Conservation (phyloP, 2,888 invertebrate species). For the Drosophila prolongata region DNA sequence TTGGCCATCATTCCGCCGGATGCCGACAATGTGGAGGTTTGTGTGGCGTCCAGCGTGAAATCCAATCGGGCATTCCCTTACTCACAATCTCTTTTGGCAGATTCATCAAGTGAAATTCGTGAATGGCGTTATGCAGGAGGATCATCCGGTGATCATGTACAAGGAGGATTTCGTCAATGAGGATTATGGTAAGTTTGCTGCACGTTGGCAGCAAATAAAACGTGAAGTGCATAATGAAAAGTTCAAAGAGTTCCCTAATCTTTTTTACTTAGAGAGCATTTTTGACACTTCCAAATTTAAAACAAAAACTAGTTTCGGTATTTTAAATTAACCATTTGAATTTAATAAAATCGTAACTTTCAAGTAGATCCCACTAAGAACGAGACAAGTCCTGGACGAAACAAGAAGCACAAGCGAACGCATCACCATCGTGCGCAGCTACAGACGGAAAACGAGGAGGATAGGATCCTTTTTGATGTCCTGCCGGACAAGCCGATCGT, state of each 20-base stretch:
- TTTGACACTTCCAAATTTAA: no score
- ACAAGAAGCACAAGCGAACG: constrained; percentile 57
- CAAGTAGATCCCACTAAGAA: constrained; percentile 67
- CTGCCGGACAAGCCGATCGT: constrained; percentile 73
- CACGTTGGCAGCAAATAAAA: no score
- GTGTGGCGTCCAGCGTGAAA: constrained; percentile 7
- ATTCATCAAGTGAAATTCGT: constrained; percentile 72
- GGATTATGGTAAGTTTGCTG: constrained; percentile 75
- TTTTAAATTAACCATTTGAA: no score
- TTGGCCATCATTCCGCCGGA: constrained; percentile 46
- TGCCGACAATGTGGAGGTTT: constrained; percentile 81
- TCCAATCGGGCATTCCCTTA: background rate
- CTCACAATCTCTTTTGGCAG: constrained; percentile 41
- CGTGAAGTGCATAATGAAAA: no score
- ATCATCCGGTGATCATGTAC: constrained; percentile 82
- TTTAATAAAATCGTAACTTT: constrained; percentile 46
- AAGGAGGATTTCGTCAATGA: constrained; percentile 83
- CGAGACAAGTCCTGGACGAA: constrained; percentile 38
- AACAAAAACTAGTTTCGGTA: no score
- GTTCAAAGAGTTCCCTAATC: no score
- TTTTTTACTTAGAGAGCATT: no score
- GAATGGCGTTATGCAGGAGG: constrained; percentile 71
- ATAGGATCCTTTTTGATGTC: constrained; percentile 79
- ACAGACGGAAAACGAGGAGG: constrained; percentile 47
- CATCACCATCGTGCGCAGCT: constrained; percentile 58